Evolutionary conservation across 2,113 vertebrate species (phyloP).

Genomic region (Phyllopteryx taeniolatus): DNA sequence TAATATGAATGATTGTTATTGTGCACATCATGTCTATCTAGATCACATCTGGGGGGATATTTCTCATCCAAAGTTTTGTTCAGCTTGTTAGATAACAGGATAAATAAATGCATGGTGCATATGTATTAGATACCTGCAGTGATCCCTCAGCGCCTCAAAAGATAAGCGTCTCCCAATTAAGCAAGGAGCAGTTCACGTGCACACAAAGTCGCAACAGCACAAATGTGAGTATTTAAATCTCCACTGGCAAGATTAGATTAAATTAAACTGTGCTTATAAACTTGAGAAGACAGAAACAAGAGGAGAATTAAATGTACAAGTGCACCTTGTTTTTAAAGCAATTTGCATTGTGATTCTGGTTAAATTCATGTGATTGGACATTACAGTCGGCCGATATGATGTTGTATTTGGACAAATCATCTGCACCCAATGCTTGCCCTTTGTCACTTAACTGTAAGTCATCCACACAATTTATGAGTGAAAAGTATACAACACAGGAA

Average conservation of each 20-base stretch:
- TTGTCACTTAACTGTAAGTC: neutral
- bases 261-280: neutral
- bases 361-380: neutral
- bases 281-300: neutral
- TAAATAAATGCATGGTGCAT: conserved; percentile 1
- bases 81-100: conserved; percentile 1
- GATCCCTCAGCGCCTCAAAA: neutral
- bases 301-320: neutral
- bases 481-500: conserved; percentile 17
- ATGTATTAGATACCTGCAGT: neutral
- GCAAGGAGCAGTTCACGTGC: neutral
- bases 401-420: neutral
- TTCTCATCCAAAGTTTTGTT: neutral
- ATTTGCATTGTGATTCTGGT: neutral
- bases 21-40: neutral
- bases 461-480: neutral
- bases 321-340: neutral
- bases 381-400: neutral
- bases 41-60: neutral
- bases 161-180: conserved; percentile 1
- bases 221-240: neutral
- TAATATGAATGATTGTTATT: neutral
- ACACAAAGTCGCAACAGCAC: neutral
- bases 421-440: neutral
- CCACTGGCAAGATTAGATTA: neutral